These are phyloP conservation scores for Oreotragus oreotragus DNA, from an alignment of 2,113 vertebrate species.

Conservation along the genomic window DNA sequence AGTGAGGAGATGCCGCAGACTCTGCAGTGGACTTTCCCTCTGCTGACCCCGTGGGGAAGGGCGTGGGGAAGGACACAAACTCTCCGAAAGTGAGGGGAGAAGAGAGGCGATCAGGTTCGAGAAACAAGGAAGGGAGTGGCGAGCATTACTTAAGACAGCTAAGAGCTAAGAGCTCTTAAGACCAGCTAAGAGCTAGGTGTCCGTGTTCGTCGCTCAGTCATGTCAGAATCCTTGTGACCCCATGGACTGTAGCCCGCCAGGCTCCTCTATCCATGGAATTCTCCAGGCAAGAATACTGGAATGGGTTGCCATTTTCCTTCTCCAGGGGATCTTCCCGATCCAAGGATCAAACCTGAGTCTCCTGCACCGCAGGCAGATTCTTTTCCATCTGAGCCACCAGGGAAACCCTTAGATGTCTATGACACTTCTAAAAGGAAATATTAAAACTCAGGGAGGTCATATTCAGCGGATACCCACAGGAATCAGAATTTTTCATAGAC, in stretches of 20 bases:
- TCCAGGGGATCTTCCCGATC: background rate
- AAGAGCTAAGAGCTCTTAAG: background rate
- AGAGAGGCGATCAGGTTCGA: background rate
- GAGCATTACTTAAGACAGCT: background rate
- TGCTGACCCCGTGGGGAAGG: background rate
- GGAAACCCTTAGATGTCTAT: background rate
- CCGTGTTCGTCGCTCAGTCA: accelerated
- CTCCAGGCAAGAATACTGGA: background rate
- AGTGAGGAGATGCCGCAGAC: background rate
- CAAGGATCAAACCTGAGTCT: background rate
- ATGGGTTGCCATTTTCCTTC: background rate
- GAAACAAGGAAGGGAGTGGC: background rate
- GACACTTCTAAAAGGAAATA: background rate
- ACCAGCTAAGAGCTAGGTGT: background rate
- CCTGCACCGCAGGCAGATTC: background rate
- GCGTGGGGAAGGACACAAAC: background rate
- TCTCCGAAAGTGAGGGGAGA: slow-evolving; percentile 16
- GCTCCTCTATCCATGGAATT: background rate
- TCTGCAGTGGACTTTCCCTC: background rate
- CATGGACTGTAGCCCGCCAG: background rate
- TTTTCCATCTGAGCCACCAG: background rate
- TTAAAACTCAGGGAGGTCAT: background rate
- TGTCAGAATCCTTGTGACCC: background rate
- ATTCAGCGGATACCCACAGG: background rate
- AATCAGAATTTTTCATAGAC: background rate